Evolutionary conservation across 1,140 invertebrate genomes (phyloP).

Genomic region (Hypsibius dujardini): DNA sequence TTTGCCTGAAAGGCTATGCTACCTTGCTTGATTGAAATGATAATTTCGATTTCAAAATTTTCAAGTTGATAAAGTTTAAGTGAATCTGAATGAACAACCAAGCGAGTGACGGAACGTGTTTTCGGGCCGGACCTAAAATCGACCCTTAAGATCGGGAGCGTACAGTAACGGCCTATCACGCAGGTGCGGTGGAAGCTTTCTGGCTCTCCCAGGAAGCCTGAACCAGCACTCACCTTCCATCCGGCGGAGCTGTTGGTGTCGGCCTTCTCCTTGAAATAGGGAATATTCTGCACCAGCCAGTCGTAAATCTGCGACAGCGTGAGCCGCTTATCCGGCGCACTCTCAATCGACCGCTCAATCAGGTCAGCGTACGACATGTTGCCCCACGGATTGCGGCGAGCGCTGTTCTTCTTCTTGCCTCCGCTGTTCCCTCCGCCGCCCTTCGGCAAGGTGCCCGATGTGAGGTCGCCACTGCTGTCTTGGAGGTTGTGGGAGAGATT

Average conservation of each 20-base stretch:
- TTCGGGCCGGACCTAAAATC: too few relatives aligned
- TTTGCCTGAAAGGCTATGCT: too few relatives aligned
- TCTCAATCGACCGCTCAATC: constrained; percentile 94
- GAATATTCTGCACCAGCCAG: constrained; percentile 99
- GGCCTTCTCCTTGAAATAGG: constrained; percentile 98
- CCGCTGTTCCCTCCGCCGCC: not conserved
- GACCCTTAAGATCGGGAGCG: too few relatives aligned
- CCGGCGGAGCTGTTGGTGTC: constrained; percentile 97
- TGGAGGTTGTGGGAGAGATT: not conserved
- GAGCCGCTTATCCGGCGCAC: constrained; percentile 78
- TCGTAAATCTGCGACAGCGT: constrained; percentile 96
- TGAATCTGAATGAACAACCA: too few relatives aligned
- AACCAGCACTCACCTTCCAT: constrained; percentile 73
- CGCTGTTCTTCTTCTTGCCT: constrained; percentile 33
- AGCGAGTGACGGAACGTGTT: too few relatives aligned
- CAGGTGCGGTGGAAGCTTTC: too few relatives aligned
- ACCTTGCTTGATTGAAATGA: too few relatives aligned
- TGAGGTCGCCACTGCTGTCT: too few relatives aligned
- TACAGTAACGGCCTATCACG: too few relatives aligned
- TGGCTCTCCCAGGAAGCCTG: not conserved
- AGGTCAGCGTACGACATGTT: constrained; percentile 97
- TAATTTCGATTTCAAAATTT: too few relatives aligned
- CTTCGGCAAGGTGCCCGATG: not conserved
- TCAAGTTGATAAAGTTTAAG: too few relatives aligned
- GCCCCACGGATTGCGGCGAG: constrained; percentile 84